Evolutionary conservation across 2,888 invertebrate species (phyloP), one percentile per base, ranked within the genome.

Genomic region (Agrenia bidenticulata): DNA sequence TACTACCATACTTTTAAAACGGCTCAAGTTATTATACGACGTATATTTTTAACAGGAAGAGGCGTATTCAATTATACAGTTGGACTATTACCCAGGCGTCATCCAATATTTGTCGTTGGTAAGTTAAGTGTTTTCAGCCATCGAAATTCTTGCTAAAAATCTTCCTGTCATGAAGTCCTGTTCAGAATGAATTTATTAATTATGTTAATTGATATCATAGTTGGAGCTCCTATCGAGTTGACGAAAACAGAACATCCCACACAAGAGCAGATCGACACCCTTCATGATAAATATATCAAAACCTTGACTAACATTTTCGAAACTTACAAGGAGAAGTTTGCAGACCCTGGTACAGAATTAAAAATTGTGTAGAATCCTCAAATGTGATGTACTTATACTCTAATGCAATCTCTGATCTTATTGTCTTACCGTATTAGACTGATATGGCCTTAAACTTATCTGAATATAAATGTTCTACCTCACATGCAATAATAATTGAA

Each of bases 51-150:
- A 41, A 41, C 26, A 58, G 58, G 93, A 0, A 82, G 97, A 39
- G 97, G 97, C 1, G 82, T 96, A 66, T 92, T 97, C 78, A 95
- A 97, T 79, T 95, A 96, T 78, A 86, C 86, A 0, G 90, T 89
- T 78, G 97, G 97, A 0, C 80, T 94, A 7, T 80, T 97, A 57
- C 96, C 97, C 0, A 84, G 87, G 54, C 84, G 95, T 41, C 84
- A 83, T 66, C 90, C 91, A 1, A 85, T 98, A 49, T 64, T 59
- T n/a, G 65, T 65, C 27, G 68, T 68, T 17, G 69, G 69, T 69
- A 64, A 32, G 37, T 11, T 27, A 5, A 32, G 27, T 55, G 55
- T n/a, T n/a, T n/a, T 49, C 9, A 49, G 19, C 23, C 19, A 15
- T 45, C 4, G 9, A 11, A 11, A 11, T 45, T 9, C 15, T 45